phyloP scores from a whole-genome alignment of 2,797 vertebrate species.

The Peromyscus nudipes region DNA sequence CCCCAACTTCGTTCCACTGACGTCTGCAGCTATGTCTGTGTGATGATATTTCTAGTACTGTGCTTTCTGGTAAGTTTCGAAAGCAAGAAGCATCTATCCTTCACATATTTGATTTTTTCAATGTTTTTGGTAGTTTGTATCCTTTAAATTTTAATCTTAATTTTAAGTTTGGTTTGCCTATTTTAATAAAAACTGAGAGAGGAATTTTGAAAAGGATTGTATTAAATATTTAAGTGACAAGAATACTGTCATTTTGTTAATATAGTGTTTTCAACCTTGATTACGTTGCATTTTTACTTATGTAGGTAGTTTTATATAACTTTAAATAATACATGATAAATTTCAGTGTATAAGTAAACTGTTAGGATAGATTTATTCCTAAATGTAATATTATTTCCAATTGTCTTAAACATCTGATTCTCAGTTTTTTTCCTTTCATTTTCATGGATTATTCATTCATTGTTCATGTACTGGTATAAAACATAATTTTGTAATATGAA shows the following conservation, averaged over 20 bases:
- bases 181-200: not conserved
- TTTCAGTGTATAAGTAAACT: not conserved
- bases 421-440: not conserved
- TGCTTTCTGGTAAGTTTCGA: not conserved
- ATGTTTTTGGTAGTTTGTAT: not conserved
- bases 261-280: not conserved
- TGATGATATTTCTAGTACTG: not conserved
- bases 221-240: not conserved
- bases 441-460: not conserved
- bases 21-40: not conserved
- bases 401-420: not conserved
- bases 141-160: not conserved
- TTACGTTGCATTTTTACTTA: not conserved
- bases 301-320: not conserved
- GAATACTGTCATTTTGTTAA: not conserved
- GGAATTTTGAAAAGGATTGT: not conserved
- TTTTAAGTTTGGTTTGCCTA: not conserved
- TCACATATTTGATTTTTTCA: not conserved
- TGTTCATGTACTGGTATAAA: not conserved
- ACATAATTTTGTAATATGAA: not conserved
- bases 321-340: not conserved
- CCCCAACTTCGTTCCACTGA: not conserved
- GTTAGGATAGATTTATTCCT: not conserved
- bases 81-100: not conserved
- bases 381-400: not conserved